Evolutionary conservation across 1,140 invertebrate genomes (phyloP), one percentile per base, ranked within the genome.

Genomic region (Saccostrea glomerata): DNA sequence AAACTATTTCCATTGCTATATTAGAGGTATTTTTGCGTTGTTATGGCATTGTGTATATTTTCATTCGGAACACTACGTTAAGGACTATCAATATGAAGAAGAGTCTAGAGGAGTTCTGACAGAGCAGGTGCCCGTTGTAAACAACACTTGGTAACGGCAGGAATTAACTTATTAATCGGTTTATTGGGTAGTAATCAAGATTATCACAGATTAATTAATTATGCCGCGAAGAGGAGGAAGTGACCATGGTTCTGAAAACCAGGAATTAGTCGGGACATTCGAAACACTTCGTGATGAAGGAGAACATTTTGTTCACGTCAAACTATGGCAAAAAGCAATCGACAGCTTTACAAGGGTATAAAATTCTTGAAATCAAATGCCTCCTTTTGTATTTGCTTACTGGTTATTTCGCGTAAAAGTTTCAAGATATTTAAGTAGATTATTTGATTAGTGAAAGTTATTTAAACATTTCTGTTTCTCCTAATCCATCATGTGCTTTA

Each of bases 321-420:
- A 93, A 86, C 93, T 92, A 66, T 94, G 91, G 82, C 88, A 92
- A 47, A 94, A 92, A 91, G 94, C 94, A 20, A 94, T 95, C 82
- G 94, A 94, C 73, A 94, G 94, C 91, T 95, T 94, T 73, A 92
- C 92, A 36, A 92, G 93, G 94, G 94, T 95, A 92, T 82, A 47
- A 2, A 47, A 9, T 47, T 47, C 47, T 47, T 47, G 47, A 3
- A 47, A 7, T 47, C 47, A 47, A 47, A 47, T 47, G 25, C 12
- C n/a, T 56, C 5, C 13, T 54, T 12, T 84, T 54, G 6, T 84
- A 84, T 84, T 7, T 77, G 23, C 25, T 13, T 30, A 77, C 25
- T 25, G 66, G 23, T 73, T 4, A 25, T 15, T 30, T 25, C 12
- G 36, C 36, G 1, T 30, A 13, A 23, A 73, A 13, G 20, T 25